phyloP scores from a whole-genome alignment of 2,113 vertebrate species.

The Suricata suricatta region DNA sequence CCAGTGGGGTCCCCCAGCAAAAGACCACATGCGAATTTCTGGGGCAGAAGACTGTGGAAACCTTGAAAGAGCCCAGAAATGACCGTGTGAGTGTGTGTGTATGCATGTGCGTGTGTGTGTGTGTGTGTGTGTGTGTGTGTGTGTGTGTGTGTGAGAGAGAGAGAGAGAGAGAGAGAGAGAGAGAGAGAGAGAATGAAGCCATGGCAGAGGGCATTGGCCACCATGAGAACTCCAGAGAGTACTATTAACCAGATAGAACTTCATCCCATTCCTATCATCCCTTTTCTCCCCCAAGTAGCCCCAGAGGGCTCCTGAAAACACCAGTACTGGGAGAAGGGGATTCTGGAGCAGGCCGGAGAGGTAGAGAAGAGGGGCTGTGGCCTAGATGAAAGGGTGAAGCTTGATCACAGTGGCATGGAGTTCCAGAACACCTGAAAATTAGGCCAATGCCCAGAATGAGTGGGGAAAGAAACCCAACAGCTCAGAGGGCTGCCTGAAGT shows the following conservation, averaged over 20 bases:
- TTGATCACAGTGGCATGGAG: background rate
- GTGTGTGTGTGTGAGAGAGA: no score
- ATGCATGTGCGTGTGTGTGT: background rate
- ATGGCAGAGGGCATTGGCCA: background rate
- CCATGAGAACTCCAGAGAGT: background rate
- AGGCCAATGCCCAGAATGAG: background rate
- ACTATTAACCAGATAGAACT: background rate
- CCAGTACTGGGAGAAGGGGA: fast-evolving
- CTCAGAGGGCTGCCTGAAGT: background rate
- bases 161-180: no score
- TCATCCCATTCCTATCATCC: background rate
- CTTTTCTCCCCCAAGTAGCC: background rate
- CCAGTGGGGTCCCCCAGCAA: no score
- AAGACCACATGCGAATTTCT: background rate
- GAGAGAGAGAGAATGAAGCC: background rate
- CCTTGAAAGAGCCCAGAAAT: background rate
- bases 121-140: no score
- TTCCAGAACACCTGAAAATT: background rate
- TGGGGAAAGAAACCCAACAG: background rate
- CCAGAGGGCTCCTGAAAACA: background rate
- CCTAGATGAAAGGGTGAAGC: background rate
- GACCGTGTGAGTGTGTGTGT: background rate
- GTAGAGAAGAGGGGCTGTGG: background rate
- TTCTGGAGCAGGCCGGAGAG: background rate
- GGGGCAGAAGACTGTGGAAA: background rate